A percentile compares a stretch with the other conserved stretches of the same genome.
phyloP scores from a whole-genome alignment of 2,113 vertebrate genomes.

The Cyprinodon variegatus region DNA sequence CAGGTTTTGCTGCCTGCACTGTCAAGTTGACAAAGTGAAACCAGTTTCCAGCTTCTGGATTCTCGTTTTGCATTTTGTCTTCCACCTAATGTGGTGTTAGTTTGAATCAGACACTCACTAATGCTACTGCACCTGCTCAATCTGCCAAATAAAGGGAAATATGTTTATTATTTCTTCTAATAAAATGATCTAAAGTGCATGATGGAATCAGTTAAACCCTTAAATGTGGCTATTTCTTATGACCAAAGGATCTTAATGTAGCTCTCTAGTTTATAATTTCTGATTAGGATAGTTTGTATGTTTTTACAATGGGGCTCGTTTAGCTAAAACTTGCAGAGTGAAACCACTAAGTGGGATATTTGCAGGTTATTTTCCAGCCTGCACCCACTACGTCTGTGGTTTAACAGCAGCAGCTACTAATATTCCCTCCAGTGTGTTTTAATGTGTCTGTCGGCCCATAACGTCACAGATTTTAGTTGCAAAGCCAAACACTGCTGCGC shows the following conservation, averaged over 20 bases:
- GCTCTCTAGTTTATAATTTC: too few relatives aligned
- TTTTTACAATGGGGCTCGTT: not conserved
- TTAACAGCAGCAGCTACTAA: not conserved
- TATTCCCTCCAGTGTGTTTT: not conserved
- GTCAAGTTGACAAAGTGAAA: not conserved
- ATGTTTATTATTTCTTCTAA: slow-evolving; percentile 18
- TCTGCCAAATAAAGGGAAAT: not conserved
- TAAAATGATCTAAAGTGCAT: not conserved
- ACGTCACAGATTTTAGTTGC: not conserved
- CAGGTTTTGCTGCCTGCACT: slow-evolving; percentile 27
- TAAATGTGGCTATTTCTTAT: too few relatives aligned
- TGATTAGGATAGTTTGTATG: not conserved
- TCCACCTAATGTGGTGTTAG: not conserved
- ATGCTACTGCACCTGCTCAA: slow-evolving; percentile 47
- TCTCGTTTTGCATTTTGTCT: not conserved
- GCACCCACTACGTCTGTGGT: not conserved
- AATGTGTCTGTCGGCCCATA: not conserved
- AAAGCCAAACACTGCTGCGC: not conserved
- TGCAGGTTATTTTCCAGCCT: not conserved
- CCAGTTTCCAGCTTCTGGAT: not conserved
- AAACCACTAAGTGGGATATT: too few relatives aligned
- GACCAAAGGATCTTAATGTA: not conserved
- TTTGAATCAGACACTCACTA: not conserved
- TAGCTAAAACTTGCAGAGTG: too few relatives aligned
- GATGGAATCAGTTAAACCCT: not conserved